Percentiles rank a stretch among this genome's conserved stretches.
phyloP scores from a whole-genome alignment of 1,140 invertebrate genomes.

The Psix sp. region DNA sequence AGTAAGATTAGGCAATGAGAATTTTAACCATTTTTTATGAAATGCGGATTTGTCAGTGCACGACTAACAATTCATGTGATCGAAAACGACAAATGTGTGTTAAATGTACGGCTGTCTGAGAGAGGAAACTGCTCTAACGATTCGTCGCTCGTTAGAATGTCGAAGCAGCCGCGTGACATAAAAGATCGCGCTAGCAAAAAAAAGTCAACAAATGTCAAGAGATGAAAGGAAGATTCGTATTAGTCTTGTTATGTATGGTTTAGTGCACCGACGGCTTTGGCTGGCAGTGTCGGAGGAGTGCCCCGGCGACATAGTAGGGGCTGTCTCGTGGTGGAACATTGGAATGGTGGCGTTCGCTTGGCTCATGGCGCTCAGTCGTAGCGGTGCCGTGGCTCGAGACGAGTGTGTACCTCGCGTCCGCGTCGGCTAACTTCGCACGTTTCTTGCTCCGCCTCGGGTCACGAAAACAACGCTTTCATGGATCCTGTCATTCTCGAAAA shows the following conservation, averaged over 20 bases:
- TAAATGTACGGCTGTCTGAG: no score
- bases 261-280: slow-evolving; percentile 72
- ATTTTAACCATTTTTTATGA: no score
- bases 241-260: slow-evolving; percentile 71
- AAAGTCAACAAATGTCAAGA: slow-evolving; percentile 4
- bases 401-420: slow-evolving; percentile 52
- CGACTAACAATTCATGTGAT: no score
- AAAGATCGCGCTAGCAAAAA: background rate
- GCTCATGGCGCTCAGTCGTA: slow-evolving; percentile 71
- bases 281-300: slow-evolving; percentile 43
- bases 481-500: slow-evolving; percentile 33
- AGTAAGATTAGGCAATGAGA: no score
- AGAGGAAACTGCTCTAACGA: no score
- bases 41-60: no score
- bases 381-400: slow-evolving; percentile 68
- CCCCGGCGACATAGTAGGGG: slow-evolving; percentile 58
- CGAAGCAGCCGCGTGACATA: no score
- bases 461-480: slow-evolving; percentile 25
- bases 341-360: slow-evolving; percentile 64
- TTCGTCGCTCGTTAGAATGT: no score
- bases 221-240: slow-evolving; percentile 10
- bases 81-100: no score
- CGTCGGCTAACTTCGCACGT: slow-evolving; percentile 35
- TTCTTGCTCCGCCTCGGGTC: slow-evolving; percentile 13
- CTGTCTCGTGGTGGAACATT: slow-evolving; percentile 58